Evolutionary conservation across 2,113 vertebrate genomes (phyloP), one percentile per base, ranked within the genome.

Genomic region (Atrichornis clamosus): DNA sequence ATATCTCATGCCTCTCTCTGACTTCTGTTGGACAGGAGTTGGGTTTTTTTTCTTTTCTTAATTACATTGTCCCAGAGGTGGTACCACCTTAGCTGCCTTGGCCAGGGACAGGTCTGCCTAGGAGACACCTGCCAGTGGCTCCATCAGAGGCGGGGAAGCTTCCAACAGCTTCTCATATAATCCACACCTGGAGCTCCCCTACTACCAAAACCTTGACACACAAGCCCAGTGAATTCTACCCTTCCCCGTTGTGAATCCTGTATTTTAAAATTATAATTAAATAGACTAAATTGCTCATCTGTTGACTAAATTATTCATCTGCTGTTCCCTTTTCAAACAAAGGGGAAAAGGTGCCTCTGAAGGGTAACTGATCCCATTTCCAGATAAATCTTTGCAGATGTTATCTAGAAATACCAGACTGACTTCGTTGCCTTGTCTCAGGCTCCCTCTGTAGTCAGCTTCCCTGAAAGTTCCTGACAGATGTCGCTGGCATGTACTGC

Each of bases 371-470:
- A 39, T 64, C 15, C 13, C 24, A 49, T 81, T 69, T 89, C 60
- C 49, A 69, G 46, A 10, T 19, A 84, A 67, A 41, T 50, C 46
- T 52, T 32, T 64, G 33, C 16, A 80, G 46, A 24, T 46, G 6
- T 65, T 86, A 44, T 39, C 63, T 65, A 67, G 72, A 84, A 77
- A 84, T 53, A 12, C 9, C 32, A 15, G 7, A 58, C 47, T 87
- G 58, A 53, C 44, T 80, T 64, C 32, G 69, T 58, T 65, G 41
- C 21, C 11, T 65, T 73, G 72, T 80, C n/a, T 84, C 50, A 89
- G 41, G 41, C 68, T 96, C 89, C 76, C 91, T 89, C 87, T 95
- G 5, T 87, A 84, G 89, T 84, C 72, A 77, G 58, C 80, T 28
- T 64, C 11, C 41, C 17, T 42, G 50, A 69, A 86, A 69, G 7